Evolutionary conservation across 2,113 vertebrate genomes (phyloP).

Genomic region (Pomatorhinus ruficollis): DNA sequence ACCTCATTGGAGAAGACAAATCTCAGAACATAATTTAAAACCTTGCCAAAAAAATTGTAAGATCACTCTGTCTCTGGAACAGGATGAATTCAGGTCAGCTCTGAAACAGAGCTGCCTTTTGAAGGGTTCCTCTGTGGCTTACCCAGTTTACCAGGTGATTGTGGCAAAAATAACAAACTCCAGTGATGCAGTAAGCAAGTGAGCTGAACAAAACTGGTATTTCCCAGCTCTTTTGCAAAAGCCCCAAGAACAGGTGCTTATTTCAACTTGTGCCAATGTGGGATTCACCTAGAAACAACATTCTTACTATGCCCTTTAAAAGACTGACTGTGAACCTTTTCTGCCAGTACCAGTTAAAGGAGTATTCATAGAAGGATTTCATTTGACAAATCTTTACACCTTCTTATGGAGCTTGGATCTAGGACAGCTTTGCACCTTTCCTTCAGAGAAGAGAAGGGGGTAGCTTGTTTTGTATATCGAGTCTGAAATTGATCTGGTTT

Average conservation of each 20-base stretch:
- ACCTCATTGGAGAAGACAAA: background rate
- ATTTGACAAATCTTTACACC: background rate
- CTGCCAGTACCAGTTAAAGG: background rate
- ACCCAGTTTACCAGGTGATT: background rate
- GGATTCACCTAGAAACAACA: conserved; percentile 11
- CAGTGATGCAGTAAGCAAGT: background rate
- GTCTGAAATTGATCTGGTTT: background rate
- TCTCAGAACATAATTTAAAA: background rate
- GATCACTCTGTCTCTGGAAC: background rate
- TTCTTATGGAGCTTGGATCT: background rate
- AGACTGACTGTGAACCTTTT: background rate
- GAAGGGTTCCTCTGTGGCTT: background rate
- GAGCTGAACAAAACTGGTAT: background rate
- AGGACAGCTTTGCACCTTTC: background rate
- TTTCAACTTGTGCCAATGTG: background rate
- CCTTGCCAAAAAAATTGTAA: background rate
- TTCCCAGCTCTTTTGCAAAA: conserved; percentile 20
- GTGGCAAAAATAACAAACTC: background rate
- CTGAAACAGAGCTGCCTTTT: background rate
- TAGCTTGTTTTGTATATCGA: background rate
- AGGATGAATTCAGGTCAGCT: background rate
- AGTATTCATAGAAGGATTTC: background rate
- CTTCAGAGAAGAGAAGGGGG: background rate
- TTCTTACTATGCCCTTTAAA: background rate
- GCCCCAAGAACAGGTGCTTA: conserved; percentile 11